Conservation (phyloP, 2,797 vertebrate genomes). For the Aphelocoma californica region DNA sequence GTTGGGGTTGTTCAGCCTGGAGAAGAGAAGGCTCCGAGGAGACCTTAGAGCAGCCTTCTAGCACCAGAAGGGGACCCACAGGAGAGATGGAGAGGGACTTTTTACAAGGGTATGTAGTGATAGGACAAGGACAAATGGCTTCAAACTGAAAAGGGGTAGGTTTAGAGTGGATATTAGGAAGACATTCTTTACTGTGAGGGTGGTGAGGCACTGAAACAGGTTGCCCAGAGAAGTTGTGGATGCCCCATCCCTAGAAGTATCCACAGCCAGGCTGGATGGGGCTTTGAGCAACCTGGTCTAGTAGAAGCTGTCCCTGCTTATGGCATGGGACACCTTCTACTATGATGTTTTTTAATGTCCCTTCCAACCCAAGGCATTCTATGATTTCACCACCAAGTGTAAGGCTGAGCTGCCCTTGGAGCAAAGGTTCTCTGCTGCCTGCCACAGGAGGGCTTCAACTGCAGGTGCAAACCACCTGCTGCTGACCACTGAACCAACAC, state of each 20-base stretch:
- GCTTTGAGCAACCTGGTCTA: neutral
- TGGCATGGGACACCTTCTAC: too few relatives aligned
- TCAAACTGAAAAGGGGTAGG: neutral
- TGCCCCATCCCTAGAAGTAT: neutral
- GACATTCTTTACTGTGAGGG: neutral
- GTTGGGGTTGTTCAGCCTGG: neutral
- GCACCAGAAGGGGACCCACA: fast-evolving
- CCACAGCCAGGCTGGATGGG: fast-evolving
- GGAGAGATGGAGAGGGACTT: neutral
- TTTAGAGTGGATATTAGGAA: neutral
- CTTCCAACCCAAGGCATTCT: neutral
- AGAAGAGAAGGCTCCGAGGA: neutral
- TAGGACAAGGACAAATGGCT: neutral
- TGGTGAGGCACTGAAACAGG: neutral
- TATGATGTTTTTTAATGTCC: neutral
- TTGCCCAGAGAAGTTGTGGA: neutral
- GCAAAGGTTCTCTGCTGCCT: neutral
- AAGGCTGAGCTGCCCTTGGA: neutral
- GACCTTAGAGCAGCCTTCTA: neutral
- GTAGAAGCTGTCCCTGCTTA: neutral
- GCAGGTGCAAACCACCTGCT: neutral
- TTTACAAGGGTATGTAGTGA: neutral
- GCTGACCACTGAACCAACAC: fast-evolving
- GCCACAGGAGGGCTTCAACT: neutral
- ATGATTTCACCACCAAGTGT: neutral